Evolutionary conservation across 2,888 invertebrate species (phyloP), one percentile per base, ranked within the genome.

Genomic region (Ernsta delagoae): DNA sequence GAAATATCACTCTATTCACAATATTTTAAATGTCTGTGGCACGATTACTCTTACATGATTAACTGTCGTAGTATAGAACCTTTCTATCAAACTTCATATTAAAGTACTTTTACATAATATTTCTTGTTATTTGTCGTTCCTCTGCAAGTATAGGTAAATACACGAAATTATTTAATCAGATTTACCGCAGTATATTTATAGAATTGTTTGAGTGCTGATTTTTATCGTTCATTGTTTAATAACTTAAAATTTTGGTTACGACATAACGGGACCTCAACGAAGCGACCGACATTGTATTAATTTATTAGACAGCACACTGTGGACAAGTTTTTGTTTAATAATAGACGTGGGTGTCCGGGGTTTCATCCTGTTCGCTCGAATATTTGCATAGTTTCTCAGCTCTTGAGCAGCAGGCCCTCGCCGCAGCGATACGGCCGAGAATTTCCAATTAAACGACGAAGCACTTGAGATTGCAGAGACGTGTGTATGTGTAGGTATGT

Each of bases 391-490:
- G 50, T 65, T 59, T 57, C 39, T 8, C 24, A 24, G 24, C 24
- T n/a, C n/a, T n/a, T n/a, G n/a, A 11, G 50, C n/a, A 48, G 7
- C 50, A 12, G 48, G n/a, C 12, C 45, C 12, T 7, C 34, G 9
- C 34, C 56, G 64, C 34, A 3, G 12, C 43, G 64, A 8, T 16
- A 16, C 36, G 16, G 50, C n/a, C 48, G 59, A 41, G 65, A 59
- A 65, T 65, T 64, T 65, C 59, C 50, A 65, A 65, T 65, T 65
- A 65, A 48, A 50, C 57, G 50, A 1, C 34, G 8, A 59, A 65
- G 59, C n/a, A 65, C 57, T 57, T 56, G 12, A 34, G 65, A 39
- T 43, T 56, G 56, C 57, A 64, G 34, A 59, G 41, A 7, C 41
- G 41, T 8, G 5, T 36, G 53, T 12, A n/a, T 5, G 2, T 11